Conservation (phyloP, 1,140 invertebrate genomes). For the Philopotamus ludificatus region DNA sequence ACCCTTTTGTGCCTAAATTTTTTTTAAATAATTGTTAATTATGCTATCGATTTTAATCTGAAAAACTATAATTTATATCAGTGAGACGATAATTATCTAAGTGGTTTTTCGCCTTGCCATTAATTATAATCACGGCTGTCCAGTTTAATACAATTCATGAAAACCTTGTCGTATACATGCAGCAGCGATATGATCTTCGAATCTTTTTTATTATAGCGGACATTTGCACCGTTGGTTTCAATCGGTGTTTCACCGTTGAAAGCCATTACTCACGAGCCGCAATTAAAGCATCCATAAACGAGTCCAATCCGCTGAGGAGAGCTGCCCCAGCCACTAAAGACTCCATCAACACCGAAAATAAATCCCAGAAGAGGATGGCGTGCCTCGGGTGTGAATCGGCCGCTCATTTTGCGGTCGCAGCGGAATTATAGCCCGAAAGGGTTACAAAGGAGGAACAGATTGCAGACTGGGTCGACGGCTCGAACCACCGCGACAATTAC, state of each 20-base stretch:
- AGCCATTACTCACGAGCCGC: background rate
- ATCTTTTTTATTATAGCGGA: no score
- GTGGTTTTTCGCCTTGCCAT: no score
- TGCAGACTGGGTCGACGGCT: background rate
- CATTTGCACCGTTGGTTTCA: no score
- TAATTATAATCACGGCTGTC: no score
- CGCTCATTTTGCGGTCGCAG: background rate
- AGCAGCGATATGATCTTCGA: background rate
- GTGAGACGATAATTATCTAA: no score
- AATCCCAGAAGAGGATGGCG: no score
- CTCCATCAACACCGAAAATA: background rate
- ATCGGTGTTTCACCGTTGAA: no score
- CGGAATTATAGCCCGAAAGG: background rate
- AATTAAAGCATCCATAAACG: background rate
- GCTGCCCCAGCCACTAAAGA: background rate
- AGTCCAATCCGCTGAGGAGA: background rate
- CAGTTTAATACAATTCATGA: background rate
- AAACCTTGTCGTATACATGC: background rate
- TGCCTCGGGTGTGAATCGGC: background rate
- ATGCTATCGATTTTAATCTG: no score
- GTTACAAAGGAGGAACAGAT: background rate
- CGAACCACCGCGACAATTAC: background rate
- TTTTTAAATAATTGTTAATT: no score
- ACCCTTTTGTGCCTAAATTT: no score
- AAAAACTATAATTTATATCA: no score